phyloP scores from a whole-genome alignment of 92 coral and sea anemone species.

The Ricordea florida region DNA sequence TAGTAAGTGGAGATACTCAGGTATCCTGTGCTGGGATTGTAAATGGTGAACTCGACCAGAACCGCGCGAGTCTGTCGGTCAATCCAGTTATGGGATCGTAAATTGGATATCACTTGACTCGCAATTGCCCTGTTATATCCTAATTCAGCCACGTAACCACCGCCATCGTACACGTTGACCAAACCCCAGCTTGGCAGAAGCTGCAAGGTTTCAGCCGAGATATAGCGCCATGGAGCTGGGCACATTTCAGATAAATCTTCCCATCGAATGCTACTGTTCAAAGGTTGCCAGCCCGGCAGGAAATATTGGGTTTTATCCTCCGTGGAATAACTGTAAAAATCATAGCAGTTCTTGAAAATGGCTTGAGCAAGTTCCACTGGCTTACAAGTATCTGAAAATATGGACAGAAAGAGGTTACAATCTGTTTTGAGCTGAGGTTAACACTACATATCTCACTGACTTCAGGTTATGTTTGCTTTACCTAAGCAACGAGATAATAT shows the following conservation, averaged over 20 bases:
- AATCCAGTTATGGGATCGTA: background rate
- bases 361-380: too few species aligned
- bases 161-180: background rate
- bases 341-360: background rate
- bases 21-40: background rate
- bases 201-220: background rate
- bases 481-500: too few species aligned
- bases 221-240: background rate
- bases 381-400: too few species aligned
- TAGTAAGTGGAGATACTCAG: background rate
- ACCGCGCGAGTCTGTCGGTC: slow-evolving; percentile 1
- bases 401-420: too few species aligned
- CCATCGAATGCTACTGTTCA: background rate
- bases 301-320: background rate
- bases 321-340: background rate
- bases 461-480: too few species aligned
- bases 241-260: background rate
- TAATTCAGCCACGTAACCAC: background rate
- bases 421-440: too few species aligned
- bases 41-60: slow-evolving; percentile 1
- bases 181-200: background rate
- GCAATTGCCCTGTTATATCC: background rate
- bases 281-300: background rate
- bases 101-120: background rate
- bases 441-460: too few species aligned